These are phyloP conservation scores for Dendrocincla fuliginosa DNA, from an alignment of 2,797 vertebrate genomes.

Conservation along the genomic window DNA sequence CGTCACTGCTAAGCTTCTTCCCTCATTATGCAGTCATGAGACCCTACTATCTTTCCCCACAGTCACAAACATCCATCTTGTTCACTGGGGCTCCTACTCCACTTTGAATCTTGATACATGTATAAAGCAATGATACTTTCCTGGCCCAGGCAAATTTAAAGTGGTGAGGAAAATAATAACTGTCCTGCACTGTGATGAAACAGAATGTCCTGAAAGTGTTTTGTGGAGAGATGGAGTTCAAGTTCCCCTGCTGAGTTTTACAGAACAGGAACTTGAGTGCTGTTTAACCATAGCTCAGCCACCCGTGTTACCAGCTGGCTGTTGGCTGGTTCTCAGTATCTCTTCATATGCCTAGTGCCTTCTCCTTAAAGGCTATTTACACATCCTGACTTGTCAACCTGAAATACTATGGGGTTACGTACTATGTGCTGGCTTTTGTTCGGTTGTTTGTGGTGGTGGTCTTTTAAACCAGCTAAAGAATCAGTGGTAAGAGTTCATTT, in stretches of 20 bases:
- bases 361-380: not conserved
- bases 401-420: not conserved
- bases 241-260: not conserved
- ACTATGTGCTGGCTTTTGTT: not conserved
- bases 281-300: not conserved
- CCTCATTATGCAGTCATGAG: no score
- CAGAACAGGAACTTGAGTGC: not conserved
- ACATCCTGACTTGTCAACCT: not conserved
- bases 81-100: not conserved
- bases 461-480: not conserved
- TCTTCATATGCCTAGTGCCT: not conserved
- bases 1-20: fast-evolving
- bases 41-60: not conserved
- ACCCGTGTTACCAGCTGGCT: not conserved
- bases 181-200: not conserved
- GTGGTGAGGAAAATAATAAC: not conserved
- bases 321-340: not conserved
- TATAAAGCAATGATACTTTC: not conserved
- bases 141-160: fast-evolving
- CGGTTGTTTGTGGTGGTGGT: fast-evolving
- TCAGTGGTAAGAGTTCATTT: not conserved
- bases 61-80: not conserved
- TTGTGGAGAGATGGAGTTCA: not conserved
- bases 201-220: not conserved
- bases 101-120: not conserved